Evolutionary conservation across 2,797 vertebrate genomes (phyloP).

Genomic region (Anabas testudineus): DNA sequence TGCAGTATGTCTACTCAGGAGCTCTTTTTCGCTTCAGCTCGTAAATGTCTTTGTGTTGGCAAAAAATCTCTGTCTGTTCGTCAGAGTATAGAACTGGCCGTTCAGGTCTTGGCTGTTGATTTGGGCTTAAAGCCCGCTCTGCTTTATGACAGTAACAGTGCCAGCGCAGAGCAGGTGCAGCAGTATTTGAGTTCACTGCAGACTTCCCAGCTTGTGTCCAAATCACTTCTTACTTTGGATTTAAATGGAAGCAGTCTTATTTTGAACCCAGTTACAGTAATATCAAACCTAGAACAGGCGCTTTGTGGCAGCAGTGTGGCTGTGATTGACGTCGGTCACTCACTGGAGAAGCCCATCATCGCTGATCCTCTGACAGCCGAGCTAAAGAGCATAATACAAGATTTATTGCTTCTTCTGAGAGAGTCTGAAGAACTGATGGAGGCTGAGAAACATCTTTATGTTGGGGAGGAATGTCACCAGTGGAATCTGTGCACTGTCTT

Average conservation of each 20-base stretch:
- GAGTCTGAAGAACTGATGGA: conserved; percentile 25
- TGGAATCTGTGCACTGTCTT: conserved; percentile 94
- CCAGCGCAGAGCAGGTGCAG: conserved; percentile 80
- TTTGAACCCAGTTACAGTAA: conserved; percentile 72
- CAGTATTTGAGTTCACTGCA: conserved; percentile 84
- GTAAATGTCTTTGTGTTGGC: conserved; percentile 76
- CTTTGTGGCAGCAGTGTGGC: conserved; percentile 53
- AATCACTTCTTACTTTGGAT: conserved; percentile 82
- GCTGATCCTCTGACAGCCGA: conserved; percentile 36
- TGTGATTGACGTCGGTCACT: conserved; percentile 85
- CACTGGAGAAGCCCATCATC: conserved; percentile 76
- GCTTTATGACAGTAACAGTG: conserved; percentile 87
- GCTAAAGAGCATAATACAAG: conserved; percentile 62
- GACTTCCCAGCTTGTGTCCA: conserved; percentile 74
- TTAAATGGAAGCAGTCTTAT: conserved; percentile 83
- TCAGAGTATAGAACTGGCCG: conserved; percentile 85
- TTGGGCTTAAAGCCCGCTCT: conserved; percentile 90
- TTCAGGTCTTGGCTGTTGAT: conserved; percentile 88
- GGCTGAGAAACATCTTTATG: conserved; percentile 38
- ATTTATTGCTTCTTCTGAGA: conserved; percentile 79
- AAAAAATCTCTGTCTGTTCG: conserved; percentile 74
- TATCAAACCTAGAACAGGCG: conserved; percentile 71
- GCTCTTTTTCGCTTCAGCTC: conserved; percentile 70
- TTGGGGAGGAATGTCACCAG: conserved; percentile 63
- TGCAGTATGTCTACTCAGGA: conserved; percentile 62